Evolutionary conservation across 2,113 vertebrate genomes (phyloP), one percentile per base, ranked within the genome.

Genomic region (Macaca nemestrina): DNA sequence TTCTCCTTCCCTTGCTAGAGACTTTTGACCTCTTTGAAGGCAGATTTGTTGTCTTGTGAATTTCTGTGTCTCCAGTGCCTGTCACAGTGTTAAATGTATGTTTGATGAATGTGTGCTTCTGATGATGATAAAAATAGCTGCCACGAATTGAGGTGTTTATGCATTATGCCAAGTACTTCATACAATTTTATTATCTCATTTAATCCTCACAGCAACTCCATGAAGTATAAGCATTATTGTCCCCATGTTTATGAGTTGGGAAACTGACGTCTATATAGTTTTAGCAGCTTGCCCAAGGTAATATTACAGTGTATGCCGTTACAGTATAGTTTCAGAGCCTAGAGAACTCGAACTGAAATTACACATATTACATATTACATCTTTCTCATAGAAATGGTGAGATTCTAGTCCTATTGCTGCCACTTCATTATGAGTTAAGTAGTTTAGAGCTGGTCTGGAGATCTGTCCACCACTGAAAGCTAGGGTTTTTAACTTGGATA

Each of bases 121-220:
- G 70, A 57, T 79, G 32, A 57, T 83, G 43, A 38, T 96, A 48
- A 81, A 85, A 92, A 86, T 70, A 94, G 32, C 85, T 50, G n/a
- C 40, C 12, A 4, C 30, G 73, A 93, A 35, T 68, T 45, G 38
- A 90, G 52, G 40, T 73, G 61, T 18, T 40, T 57, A 20, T 35
- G 32, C 61, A 5, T 87, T 72, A 13, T 64, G 64, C 32, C 22
- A 79, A 1, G 12, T 40, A 7, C 43, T 35, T 85, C n/a, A 48
- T 89, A 17, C 35, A 43, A 61, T 64, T 64, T 64, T 64, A 32
- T 64, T 30, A 64, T 43, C 64, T 78, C 55, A 40, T 87, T 90
- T 70, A 82, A 78, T 79, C 76, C 64, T 88, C 40, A 70, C 30
- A 68, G 23, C 30, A 55, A 64, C 25, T 17, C 55, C 11, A 0